phyloP scores from a whole-genome alignment of 2,113 vertebrate species.

The Machaerirhynchus nigripectus region DNA sequence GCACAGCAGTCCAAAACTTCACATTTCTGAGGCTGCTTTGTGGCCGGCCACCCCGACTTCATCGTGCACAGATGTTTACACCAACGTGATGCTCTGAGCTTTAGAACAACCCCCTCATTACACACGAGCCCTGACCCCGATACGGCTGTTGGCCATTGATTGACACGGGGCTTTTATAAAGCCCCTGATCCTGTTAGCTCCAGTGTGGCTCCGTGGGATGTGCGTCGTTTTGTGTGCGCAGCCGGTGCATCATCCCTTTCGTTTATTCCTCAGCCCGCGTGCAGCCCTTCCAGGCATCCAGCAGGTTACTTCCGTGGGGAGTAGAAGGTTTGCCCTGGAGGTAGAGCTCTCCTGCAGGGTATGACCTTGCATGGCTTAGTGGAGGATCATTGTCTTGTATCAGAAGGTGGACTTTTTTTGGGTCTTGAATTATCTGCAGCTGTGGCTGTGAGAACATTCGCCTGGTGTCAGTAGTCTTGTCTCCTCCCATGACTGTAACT shows the following conservation, averaged over 20 bases:
- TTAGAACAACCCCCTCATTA: not conserved
- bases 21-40: not conserved
- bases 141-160: not conserved
- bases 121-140: accelerated
- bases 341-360: not conserved
- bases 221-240: accelerated
- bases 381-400: not conserved
- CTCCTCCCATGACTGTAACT: not conserved
- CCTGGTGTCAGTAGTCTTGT: not conserved
- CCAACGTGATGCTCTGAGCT: accelerated
- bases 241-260: accelerated
- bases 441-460: not conserved
- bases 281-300: not conserved
- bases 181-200: not conserved
- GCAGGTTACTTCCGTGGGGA: not conserved
- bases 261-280: not conserved
- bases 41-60: not conserved
- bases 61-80: not conserved
- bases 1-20: not conserved
- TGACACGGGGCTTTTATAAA: not conserved
- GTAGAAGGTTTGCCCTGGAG: not conserved
- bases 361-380: not conserved
- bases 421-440: not conserved
- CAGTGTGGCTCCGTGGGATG: accelerated
- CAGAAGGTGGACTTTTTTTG: not conserved